A percentile compares a stretch with the other conserved stretches of the same genome.
These are phyloP conservation scores for Eilema caniola DNA, from an alignment of 2,888 invertebrate genomes.

Conservation along the genomic window DNA sequence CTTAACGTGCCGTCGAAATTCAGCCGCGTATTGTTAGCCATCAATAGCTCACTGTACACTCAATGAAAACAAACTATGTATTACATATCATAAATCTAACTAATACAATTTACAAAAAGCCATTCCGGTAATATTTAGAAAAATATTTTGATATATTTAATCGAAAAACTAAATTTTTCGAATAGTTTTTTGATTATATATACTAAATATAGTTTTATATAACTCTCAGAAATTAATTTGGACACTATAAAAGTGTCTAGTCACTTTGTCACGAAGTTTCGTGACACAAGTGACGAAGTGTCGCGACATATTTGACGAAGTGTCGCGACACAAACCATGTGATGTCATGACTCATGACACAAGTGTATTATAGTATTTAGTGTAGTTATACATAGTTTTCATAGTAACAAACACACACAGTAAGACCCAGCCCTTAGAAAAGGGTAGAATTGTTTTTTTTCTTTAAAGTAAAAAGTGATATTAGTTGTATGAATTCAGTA, in stretches of 20 bases:
- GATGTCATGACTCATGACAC: too few species aligned
- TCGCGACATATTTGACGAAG: background rate
- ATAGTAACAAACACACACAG: background rate
- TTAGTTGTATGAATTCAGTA: background rate
- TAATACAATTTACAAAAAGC: constrained; percentile 13
- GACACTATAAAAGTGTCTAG: background rate
- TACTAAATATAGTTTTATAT: constrained; percentile 2
- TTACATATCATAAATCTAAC: background rate
- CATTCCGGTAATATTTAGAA: constrained; percentile 20
- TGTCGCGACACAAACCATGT: background rate
- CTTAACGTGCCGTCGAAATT: background rate
- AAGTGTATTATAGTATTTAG: background rate
- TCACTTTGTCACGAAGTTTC: background rate
- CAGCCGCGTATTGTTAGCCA: background rate
- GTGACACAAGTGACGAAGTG: background rate
- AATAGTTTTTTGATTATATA: constrained; percentile 3
- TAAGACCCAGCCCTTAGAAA: background rate
- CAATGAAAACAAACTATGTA: background rate
- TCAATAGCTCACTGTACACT: background rate
- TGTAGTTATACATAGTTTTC: background rate
- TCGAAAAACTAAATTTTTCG: background rate
- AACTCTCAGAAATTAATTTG: background rate
- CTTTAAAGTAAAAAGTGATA: background rate
- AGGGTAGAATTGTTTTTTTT: background rate
- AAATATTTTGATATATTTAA: constrained; percentile 3